Percentiles rank a stretch among this genome's conserved stretches.
phyloP scores from a whole-genome alignment of 2,113 vertebrate species.

The Cepphus grylle region DNA sequence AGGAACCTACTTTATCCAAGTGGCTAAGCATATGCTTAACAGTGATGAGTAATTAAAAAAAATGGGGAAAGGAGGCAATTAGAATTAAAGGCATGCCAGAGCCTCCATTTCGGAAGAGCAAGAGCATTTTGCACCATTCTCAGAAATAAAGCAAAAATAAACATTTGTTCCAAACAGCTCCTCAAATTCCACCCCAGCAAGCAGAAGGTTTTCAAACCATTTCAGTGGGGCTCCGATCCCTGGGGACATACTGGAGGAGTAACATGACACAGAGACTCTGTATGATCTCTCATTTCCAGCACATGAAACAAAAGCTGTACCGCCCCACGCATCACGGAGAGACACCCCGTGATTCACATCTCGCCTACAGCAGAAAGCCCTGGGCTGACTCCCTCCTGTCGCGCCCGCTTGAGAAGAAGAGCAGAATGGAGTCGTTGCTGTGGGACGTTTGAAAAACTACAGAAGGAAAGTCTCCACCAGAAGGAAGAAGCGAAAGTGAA shows the following conservation, averaged over 20 bases:
- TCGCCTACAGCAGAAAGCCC: background rate
- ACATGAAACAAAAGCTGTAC: background rate
- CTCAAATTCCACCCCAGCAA: background rate
- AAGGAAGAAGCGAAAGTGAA: background rate
- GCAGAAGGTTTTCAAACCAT: background rate
- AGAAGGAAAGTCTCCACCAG: background rate
- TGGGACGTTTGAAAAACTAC: background rate
- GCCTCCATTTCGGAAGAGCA: background rate
- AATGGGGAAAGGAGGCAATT: background rate
- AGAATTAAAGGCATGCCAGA: background rate
- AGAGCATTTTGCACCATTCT: background rate
- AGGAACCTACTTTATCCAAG: background rate
- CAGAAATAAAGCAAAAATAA: background rate
- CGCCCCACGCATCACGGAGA: background rate
- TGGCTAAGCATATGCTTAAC: background rate
- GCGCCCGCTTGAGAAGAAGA: background rate
- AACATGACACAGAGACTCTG: background rate
- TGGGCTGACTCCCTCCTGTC: background rate
- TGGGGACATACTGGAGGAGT: background rate
- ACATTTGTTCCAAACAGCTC: background rate
- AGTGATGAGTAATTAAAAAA: background rate
- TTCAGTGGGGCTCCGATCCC: background rate
- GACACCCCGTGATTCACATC: background rate
- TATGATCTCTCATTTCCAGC: background rate
- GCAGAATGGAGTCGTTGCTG: background rate